Base-by-base conservation (phyloP, 2,888 invertebrate species). In the Andricus quercusramuli region DNA sequence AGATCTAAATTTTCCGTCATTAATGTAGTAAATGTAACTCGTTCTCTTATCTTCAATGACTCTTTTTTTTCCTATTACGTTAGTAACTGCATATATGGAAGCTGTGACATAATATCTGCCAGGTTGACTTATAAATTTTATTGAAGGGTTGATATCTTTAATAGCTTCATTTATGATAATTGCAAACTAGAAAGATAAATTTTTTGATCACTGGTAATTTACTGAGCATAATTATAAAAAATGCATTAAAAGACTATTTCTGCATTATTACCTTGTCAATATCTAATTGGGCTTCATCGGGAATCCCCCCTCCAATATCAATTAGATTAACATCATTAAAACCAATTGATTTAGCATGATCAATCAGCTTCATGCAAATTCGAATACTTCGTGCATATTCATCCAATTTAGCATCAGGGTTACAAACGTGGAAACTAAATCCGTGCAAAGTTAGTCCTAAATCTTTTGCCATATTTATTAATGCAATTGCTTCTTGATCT, bases 221-320 rank as follows among this genome's bases (percentile, higher is more conserved):
- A 15, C 17, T 17, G 3, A 47, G 15, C 6, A 59, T 59, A n/a
- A 22, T 59, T 56, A 17, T 56, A 17, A 20, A n/a, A n/a, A 37
- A 37, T 37, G 56, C 20, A 56, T 6, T 15, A n/a, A 8, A n/a
- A 20, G 1, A 56, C 15, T n/a, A 6, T n/a, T n/a, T 2, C 15
- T 15, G 13, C 44, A 44, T 15, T 56, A 51, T 80, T 84, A 94
- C 94, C 90, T 93, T 91, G 70, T 93, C 91, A 78, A 95, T 93
- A 37, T 93, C 87, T 62, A 93, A 86, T 70, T 89, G 89, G 5
- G 89, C 91, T 13, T 89, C 87, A 1, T 95, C 95, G 20, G 94
- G 94, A 86, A 94, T 95, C 51, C 95, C 95, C 9, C 95, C 95
- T 3, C 95, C 95, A 83, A 95, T 94, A 88, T 95, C 95, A 51